A percentile compares a stretch with the other conserved stretches of the same genome.
Evolutionary conservation across 2,113 vertebrate genomes (phyloP).

Genomic region (Meriones unguiculatus): DNA sequence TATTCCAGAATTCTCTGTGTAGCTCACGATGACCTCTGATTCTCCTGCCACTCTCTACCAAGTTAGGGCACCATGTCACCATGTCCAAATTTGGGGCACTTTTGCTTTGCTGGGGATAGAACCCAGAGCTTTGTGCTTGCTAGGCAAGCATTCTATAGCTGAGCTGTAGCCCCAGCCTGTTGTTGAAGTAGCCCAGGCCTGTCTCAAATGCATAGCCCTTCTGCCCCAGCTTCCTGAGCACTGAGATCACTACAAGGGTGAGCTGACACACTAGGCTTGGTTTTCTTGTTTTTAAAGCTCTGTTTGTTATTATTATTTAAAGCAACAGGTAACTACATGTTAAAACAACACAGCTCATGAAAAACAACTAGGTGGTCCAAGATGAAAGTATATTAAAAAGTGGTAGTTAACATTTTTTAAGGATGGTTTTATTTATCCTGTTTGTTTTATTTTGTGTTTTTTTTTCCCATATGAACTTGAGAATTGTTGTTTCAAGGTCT

Average conservation of each 20-base stretch:
- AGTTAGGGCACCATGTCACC: neutral
- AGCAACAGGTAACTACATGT: neutral
- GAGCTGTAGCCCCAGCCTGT: neutral
- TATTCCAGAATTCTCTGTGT: neutral
- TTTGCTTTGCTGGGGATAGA: neutral
- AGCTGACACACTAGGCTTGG: neutral
- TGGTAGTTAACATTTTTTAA: too few relatives aligned
- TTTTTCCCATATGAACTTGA: too few relatives aligned
- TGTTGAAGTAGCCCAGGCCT: neutral
- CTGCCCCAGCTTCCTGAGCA: neutral
- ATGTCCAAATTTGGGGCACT: neutral
- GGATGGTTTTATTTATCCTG: too few relatives aligned
- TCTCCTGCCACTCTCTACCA: neutral
- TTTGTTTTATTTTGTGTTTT: too few relatives aligned
- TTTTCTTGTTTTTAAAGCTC: neutral
- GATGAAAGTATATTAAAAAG: neutral
- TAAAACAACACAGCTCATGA: neutral
- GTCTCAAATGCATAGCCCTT: neutral
- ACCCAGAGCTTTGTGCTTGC: neutral
- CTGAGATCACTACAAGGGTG: neutral
- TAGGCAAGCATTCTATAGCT: neutral
- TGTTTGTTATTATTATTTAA: neutral
- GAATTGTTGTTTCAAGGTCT: too few relatives aligned
- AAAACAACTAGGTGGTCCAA: neutral
- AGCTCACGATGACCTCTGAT: neutral